phyloP scores from a whole-genome alignment of 2,888 invertebrate genomes.

The Timema cristinae region DNA sequence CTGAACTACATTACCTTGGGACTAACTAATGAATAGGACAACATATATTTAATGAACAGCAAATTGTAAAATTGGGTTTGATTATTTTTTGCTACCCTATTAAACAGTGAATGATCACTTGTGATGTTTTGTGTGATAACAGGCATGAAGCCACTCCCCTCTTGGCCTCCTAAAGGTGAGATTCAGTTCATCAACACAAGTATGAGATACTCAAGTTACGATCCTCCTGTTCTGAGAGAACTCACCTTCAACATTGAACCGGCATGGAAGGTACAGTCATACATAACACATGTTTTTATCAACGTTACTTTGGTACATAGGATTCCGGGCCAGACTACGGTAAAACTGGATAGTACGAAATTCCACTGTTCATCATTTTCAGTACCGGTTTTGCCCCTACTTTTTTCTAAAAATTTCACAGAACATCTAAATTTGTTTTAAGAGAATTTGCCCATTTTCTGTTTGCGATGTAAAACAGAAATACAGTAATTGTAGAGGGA shows the following conservation, averaged over 20 bases:
- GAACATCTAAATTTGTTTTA: not conserved
- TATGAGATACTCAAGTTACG: slow-evolving; percentile 58
- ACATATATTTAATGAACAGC: no score
- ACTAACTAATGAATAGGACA: no score
- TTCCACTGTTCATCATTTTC: not conserved
- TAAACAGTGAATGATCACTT: no score
- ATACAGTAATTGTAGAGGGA: no score
- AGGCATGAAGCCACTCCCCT: slow-evolving; percentile 27
- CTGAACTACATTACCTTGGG: slow-evolving; percentile 39
- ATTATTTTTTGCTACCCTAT: no score
- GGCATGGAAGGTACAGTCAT: slow-evolving; percentile 57
- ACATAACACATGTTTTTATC: not conserved
- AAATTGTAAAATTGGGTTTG: no score
- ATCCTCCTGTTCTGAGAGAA: slow-evolving; percentile 67
- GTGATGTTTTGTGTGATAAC: not conserved
- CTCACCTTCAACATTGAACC: slow-evolving; percentile 65
- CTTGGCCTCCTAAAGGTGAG: slow-evolving; percentile 66
- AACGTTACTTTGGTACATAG: not conserved
- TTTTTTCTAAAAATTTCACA: not conserved
- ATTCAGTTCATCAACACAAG: slow-evolving; percentile 58
- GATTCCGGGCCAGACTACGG: no score
- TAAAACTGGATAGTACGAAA: no score
- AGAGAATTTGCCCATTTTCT: no score
- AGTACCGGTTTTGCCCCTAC: not conserved
- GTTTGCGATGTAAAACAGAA: no score